Evolutionary conservation across 2,113 vertebrate genomes (phyloP), one percentile per base, ranked within the genome.

Genomic region (Sigmodon hispidus): DNA sequence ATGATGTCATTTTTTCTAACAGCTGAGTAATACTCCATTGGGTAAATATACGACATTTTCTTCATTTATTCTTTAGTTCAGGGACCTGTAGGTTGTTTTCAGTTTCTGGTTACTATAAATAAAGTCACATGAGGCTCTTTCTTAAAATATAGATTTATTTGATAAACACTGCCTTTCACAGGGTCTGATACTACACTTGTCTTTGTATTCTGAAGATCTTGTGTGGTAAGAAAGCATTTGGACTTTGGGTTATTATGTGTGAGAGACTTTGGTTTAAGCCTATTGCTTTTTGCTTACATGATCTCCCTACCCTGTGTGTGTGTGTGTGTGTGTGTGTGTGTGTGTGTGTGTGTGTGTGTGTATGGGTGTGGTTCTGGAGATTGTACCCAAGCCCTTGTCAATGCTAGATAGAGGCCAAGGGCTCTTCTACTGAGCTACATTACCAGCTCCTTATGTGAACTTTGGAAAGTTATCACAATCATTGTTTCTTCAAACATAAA

Each of bases 401-500:
- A 10, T 17, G 59, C 40, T 31, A 45, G 15, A 29, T 13, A 17
- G 34, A 16, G 57, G 26, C 40, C 22, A 17, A 45, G 26, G 57
- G 26, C 40, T 63, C 15, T 31, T 31, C 24, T 43, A 1, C 40
- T 45, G 40, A 63, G 40, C 15, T 19, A 11, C 43, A 43, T 31
- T 31, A 9, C 4, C 3, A 19, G 40, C 40, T 43, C 59, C 22
- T 59, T 59, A 40, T 29, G 36, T 59, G 55, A 81, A 29, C 36
- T 40, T 59, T 59, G 12, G 36, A 59, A 57, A 81, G 22, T 81
- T 29, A 40, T 59, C 40, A 83, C 79, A 79, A 21, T 17, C 31
- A 8, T 91, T 89, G 0, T 92, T 94, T 94, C 61, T 93, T 87
- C 17, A 43, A 36, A 13, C 50, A 87, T 69, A 61, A 94, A 69